Evolutionary conservation across 2,888 invertebrate species (phyloP), one percentile per base, ranked within the genome.

Genomic region (Troides aeacus): DNA sequence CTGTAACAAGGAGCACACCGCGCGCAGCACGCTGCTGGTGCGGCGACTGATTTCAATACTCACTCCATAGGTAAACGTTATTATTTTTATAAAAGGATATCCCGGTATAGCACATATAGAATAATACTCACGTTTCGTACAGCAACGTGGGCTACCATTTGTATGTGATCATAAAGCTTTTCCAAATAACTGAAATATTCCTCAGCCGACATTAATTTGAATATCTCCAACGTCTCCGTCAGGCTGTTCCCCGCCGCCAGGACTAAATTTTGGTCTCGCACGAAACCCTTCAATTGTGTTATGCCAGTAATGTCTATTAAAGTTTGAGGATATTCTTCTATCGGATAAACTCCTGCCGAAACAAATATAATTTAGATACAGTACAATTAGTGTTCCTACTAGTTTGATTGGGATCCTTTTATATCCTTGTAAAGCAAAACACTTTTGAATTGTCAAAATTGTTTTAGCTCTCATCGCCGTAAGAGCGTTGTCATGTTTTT

Each of bases 71-170:
- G 42, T 8, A 42, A 10, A 42, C 42, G 42, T 42, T 42, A 10
- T 42, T 12, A 10, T 42, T 42, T 10, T 12, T 10, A 42, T 8
- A 42, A 42, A 42, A 8, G 8, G 10, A 42, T 8, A 42, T 10
- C 12, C 10, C 12, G 15, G 46, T 15, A 15, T 21, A 21, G 21
- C 1, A 21, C 21, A 21, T 46, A 46, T 3, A 46, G 46, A 46
- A 46, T 15, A 12, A 15, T 46, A 50, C 93, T 90, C 84, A 95
- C 95, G 86, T 96, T 96, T 84, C 96, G 90, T 0, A 96, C 94
- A n/a, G 95, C 93, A 39, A 94, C 92, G 80, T 94, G 95, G 0
- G 96, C 96, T 12, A 96, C 93, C 62, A 95, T 81, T 77, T 94
- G 93, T 64, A 96, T 85, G 76, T 96, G 96, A 58, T 94, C 87